These are phyloP conservation scores for Panzeria rudis DNA, from an alignment of 2,888 invertebrate genomes.

Conservation along the genomic window DNA sequence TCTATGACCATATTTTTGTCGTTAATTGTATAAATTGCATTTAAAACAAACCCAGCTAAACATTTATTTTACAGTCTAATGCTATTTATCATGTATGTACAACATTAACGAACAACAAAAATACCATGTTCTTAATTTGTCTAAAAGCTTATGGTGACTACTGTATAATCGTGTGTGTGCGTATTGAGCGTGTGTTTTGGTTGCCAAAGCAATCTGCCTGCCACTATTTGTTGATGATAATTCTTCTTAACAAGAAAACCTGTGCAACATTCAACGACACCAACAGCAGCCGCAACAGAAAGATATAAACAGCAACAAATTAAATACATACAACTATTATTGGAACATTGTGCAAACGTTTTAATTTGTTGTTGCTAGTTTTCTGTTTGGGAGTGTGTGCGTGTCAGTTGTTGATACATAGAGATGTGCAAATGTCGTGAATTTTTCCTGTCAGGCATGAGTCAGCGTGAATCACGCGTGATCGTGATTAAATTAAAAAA, in stretches of 20 bases:
- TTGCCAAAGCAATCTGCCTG: conserved; percentile 43
- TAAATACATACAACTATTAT: conserved; percentile 47
- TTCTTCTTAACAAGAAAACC: conserved; percentile 67
- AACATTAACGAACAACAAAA: conserved; percentile 46
- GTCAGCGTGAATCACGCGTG: too few relatives aligned
- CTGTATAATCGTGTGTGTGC: not conserved
- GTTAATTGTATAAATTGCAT: conserved; percentile 15
- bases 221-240: conserved; percentile 65
- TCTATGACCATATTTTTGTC: conserved; percentile 1
- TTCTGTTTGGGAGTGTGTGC: not conserved
- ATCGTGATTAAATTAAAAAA: too few relatives aligned
- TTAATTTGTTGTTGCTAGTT: conserved; percentile 10
- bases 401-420: conserved; percentile 13
- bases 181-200: not conserved
- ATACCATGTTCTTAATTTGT: conserved; percentile 64
- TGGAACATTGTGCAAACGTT: conserved; percentile 61
- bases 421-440: too few relatives aligned
- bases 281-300: conserved; percentile 26
- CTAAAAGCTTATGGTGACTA: conserved; percentile 59
- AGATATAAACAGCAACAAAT: conserved; percentile 39
- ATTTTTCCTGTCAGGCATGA: too few relatives aligned
- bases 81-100: conserved; percentile 56
- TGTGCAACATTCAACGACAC: conserved; percentile 56
- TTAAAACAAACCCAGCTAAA: conserved; percentile 7
- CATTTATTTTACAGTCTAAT: conserved; percentile 59